Conservation (phyloP, 2,888 invertebrate genomes). For the Selenia dentaria region DNA sequence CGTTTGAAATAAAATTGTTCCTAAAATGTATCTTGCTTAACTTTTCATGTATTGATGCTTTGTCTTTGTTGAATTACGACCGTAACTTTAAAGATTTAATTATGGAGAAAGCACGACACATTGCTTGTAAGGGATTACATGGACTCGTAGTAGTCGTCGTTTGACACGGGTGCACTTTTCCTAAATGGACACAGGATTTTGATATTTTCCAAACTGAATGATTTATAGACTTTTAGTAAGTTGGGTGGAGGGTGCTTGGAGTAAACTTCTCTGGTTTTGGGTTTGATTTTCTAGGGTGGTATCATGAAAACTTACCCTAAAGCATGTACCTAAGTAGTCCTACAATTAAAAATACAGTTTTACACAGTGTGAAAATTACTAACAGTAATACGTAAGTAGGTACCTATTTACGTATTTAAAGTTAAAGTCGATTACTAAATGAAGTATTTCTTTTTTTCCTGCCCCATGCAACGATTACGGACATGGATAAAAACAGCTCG, state of each 20-base stretch:
- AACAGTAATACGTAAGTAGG: too few relatives aligned
- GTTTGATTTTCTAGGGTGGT: constrained; percentile 21
- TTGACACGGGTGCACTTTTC: constrained; percentile 49
- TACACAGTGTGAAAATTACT: constrained; percentile 48
- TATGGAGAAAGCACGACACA: constrained; percentile 56
- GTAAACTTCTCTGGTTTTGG: constrained; percentile 26
- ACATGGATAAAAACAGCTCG: constrained; percentile 72
- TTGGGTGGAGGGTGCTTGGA: constrained; percentile 30
- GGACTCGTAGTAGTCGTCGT: constrained; percentile 54
- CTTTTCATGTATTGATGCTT: constrained; percentile 4
- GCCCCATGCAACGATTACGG: constrained; percentile 73
- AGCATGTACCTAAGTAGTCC: constrained; percentile 45
- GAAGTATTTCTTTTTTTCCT: constrained; percentile 58
- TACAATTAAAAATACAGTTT: constrained; percentile 41
- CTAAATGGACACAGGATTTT: too few relatives aligned
- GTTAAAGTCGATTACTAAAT: constrained; percentile 42
- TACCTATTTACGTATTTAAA: constrained; percentile 22
- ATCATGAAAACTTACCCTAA: constrained; percentile 5
- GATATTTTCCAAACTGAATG: too few relatives aligned
- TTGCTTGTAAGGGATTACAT: constrained; percentile 53
- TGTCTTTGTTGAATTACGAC: constrained; percentile 47
- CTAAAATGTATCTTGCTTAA: background rate
- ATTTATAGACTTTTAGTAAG: too few relatives aligned
- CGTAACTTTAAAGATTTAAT: constrained; percentile 47
- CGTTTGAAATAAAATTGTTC: background rate